Evolutionary conservation across 1,140 invertebrate genomes (phyloP).

Genomic region (Apolygus lucorum): DNA sequence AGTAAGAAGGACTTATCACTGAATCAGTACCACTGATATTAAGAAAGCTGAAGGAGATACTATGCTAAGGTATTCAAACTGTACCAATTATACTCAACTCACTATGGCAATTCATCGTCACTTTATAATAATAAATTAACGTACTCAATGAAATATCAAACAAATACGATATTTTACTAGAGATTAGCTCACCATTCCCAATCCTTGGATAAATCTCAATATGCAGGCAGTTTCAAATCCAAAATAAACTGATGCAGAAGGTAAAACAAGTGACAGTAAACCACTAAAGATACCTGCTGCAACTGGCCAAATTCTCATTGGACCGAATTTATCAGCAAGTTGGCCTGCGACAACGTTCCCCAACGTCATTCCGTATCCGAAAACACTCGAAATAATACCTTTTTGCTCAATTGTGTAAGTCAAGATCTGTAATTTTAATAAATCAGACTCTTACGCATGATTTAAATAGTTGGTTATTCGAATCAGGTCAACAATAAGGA

Average conservation of each 20-base stretch:
- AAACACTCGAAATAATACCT: conserved; percentile 70
- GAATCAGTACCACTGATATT: too few species aligned
- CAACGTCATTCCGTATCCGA: conserved; percentile 77
- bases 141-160: too few species aligned
- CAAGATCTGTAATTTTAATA: conserved; percentile 55
- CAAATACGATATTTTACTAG: too few species aligned
- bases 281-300: conserved; percentile 37
- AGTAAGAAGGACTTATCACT: too few species aligned
- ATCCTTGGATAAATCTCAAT: conserved; percentile 69
- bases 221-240: conserved; percentile 62
- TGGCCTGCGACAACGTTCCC: conserved; percentile 80
- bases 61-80: too few species aligned
- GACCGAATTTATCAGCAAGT: conserved; percentile 49
- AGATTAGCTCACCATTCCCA: conserved; percentile 58
- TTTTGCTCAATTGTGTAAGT: conserved; percentile 72
- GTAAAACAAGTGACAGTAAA: conserved; percentile 67
- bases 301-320: conserved; percentile 30
- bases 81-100: too few species aligned
- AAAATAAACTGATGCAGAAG: conserved; percentile 59
- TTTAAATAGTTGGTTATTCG: too few species aligned
- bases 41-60: too few species aligned
- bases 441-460: too few species aligned
- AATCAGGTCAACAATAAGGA: too few species aligned
- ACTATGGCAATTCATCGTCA: too few species aligned
- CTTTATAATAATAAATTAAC: too few species aligned